phyloP scores from a whole-genome alignment of 1,140 invertebrate genomes.

The Drosophila orosa region DNA sequence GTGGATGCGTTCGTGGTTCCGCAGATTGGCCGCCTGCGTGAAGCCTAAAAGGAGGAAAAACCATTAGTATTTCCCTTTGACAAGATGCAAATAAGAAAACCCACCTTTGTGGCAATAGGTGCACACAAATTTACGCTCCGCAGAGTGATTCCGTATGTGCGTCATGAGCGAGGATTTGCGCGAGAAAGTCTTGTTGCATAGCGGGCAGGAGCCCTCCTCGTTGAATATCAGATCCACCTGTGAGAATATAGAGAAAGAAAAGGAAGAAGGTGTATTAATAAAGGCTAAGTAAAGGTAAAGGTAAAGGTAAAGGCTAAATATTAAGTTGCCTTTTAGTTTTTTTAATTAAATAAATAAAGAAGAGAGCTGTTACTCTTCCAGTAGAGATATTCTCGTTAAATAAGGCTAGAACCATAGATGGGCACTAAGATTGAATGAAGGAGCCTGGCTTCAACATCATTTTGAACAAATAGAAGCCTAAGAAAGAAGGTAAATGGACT shows the following conservation, averaged over 20 bases:
- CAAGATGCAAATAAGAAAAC: background rate
- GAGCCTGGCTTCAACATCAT: background rate
- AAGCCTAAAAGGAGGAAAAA: conserved; percentile 85
- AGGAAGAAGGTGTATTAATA: background rate
- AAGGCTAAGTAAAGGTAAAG: no score
- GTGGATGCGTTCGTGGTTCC: conserved; percentile 87
- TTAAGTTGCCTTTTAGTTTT: no score
- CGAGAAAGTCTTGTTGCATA: conserved; percentile 87
- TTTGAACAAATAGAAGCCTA: no score
- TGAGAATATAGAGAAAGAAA: no score
- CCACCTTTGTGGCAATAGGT: conserved; percentile 87
- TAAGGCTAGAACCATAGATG: background rate
- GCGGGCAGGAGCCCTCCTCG: conserved; percentile 85
- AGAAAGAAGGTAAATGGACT: background rate
- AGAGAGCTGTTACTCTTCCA: background rate
- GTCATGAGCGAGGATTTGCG: conserved; percentile 86
- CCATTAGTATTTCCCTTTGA: no score
- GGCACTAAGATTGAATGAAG: background rate
- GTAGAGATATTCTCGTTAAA: background rate
- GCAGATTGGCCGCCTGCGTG: conserved; percentile 87
- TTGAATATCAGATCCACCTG: conserved; percentile 84
- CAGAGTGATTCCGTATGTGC: conserved; percentile 87
- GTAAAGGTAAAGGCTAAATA: no score
- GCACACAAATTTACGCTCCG: conserved; percentile 86
- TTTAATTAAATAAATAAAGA: no score